phyloP scores from a whole-genome alignment of 1,140 invertebrate species.

The Scaptomyza hsui region DNA sequence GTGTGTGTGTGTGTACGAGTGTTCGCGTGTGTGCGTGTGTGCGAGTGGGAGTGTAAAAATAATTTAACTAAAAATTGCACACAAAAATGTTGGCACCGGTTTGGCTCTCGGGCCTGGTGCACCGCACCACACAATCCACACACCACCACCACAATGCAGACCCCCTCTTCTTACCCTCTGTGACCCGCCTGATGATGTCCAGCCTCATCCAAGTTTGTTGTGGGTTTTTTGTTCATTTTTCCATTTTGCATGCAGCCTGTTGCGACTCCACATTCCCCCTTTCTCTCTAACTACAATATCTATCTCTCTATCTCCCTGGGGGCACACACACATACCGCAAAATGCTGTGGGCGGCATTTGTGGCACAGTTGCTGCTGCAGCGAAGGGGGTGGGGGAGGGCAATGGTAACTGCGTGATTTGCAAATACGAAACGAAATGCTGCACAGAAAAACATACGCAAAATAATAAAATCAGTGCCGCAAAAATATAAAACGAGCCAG shows the following conservation, averaged over 20 bases:
- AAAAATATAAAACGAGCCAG: constrained; percentile 55
- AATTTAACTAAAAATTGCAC: constrained; percentile 82
- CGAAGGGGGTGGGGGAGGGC: neutral
- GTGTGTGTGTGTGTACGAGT: constrained; percentile 4
- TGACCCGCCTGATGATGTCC: neutral
- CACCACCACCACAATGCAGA: constrained; percentile 2
- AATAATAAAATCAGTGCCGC: constrained; percentile 67
- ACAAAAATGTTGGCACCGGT: constrained; percentile 71
- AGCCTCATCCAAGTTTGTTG: neutral
- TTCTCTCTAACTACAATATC: constrained; percentile 14
- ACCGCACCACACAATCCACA: constrained; percentile 24
- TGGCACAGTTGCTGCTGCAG: constrained; percentile 9
- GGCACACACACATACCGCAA: constrained; percentile 54
- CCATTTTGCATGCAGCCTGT: constrained; percentile 17
- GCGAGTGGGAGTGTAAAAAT: constrained; percentile 66
- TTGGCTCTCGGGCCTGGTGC: constrained; percentile 37
- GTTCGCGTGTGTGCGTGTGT: constrained; percentile 14
- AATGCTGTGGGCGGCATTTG: constrained; percentile 59
- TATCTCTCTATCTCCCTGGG: constrained; percentile 13
- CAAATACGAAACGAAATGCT: constrained; percentile 47
- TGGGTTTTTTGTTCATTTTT: neutral
- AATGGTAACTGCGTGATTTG: constrained; percentile 50
- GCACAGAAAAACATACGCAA: constrained; percentile 61
- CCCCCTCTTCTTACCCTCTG: no score
- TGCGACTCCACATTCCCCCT: constrained; percentile 1